Evolutionary conservation across 1,140 invertebrate species (phyloP).

Genomic region (Scaptomyza hsui): DNA sequence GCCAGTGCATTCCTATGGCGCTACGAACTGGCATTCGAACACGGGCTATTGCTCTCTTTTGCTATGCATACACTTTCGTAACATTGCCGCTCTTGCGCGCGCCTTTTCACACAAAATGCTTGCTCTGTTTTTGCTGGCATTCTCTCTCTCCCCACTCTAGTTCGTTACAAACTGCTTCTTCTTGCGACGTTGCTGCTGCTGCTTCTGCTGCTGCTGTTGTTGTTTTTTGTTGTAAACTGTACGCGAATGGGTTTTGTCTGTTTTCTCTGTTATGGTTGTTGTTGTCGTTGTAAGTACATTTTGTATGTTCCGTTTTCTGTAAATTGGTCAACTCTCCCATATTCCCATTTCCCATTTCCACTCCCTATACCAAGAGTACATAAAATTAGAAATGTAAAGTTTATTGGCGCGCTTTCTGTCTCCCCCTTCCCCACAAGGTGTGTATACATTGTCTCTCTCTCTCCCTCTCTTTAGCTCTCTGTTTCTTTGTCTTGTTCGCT

Average conservation of each 20-base stretch:
- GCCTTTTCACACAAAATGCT: background rate
- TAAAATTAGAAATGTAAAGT: conserved; percentile 56
- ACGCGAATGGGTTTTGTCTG: conserved; percentile 33
- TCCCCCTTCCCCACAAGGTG: background rate
- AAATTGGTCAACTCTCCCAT: conserved; percentile 38
- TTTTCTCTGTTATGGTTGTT: conserved; percentile 28
- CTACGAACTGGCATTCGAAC: conserved; percentile 16
- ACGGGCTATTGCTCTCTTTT: conserved; percentile 45
- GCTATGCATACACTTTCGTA: conserved; percentile 73
- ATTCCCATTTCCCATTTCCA: conserved; percentile 14
- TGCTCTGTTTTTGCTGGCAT: conserved; percentile 69
- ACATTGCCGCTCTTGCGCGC: conserved; percentile 35
- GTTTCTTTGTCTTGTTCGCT: conserved; percentile 11
- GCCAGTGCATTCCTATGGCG: conserved; percentile 39
- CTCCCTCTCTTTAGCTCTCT: background rate
- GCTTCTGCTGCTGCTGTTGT: conserved; percentile 24
- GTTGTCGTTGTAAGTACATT: conserved; percentile 14
- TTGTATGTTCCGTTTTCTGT: conserved; percentile 47
- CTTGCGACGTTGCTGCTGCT: conserved; percentile 38
- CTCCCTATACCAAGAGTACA: conserved; percentile 43
- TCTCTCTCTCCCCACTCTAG: conserved; percentile 73
- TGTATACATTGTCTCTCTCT: conserved; percentile 15
- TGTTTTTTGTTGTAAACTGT: conserved; percentile 50
- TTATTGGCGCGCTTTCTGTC: conserved; percentile 55
- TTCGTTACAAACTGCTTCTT: conserved; percentile 81